Base-by-base conservation (phyloP, 2,113 vertebrate species). In the Miniopterus natalensis region DNA sequence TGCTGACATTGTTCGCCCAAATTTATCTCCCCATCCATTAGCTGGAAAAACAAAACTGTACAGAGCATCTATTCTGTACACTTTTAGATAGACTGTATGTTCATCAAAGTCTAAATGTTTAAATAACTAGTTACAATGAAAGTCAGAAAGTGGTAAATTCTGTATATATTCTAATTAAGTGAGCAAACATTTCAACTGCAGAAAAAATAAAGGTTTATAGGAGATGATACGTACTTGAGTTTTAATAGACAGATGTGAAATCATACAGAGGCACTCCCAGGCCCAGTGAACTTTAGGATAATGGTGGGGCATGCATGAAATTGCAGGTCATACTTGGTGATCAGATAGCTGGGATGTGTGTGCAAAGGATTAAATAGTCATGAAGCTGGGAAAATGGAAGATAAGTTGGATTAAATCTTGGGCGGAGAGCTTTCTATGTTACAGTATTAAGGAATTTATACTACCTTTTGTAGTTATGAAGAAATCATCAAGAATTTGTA, bases 161-260 rank as follows among this genome's bases (percentile, higher is more conserved):
- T 45, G n/a, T 90, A 4, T 40, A n/a, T 88, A 75, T 84, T 95
- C 42, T 75, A 40, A 86, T 75, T 81, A 75, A 87, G 17, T 49
- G 15, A 95, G 47, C 3, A 31, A 88, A 84, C 65, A 36, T 75
- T 83, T 87, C 36, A 87, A 23, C 4, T 36, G n/a, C 31, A 42
- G 31, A 27, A 36, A 36, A 77, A 61, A 85, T 65, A 63, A 75
- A 61, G 20, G 8, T 42, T 80, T 74, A 9, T 25, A 42, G 27
- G 20, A 74, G 31, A 70, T n/a, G 27, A 13, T 25, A 20, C 71
- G 40, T 27, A 25, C 21, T 14, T 88, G 45, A 75, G 45, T 55
- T 65, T 88, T 40, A 55, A 51, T 31, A 63, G 40, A 55, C 6
- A 80, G 17, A 21, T 79, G 8, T 40, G 68, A 86, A n/a, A 74